A percentile compares a stretch with the other conserved stretches of the same genome.
Evolutionary conservation across 2,797 vertebrate genomes (phyloP).

Genomic region (Toxotes lorentzi): DNA sequence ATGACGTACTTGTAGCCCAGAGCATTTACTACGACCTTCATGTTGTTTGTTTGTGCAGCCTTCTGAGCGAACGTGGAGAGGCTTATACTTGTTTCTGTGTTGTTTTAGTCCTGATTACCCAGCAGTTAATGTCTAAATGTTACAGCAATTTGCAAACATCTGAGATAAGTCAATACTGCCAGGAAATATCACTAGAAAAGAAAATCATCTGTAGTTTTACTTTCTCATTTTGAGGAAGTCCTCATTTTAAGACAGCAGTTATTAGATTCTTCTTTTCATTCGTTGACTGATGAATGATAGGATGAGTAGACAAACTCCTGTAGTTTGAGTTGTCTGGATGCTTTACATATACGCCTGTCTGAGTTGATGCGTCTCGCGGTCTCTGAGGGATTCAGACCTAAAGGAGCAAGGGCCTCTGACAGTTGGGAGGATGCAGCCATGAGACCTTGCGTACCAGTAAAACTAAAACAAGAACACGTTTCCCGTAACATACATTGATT

Average conservation of each 20-base stretch:
- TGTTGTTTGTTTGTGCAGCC: constrained; percentile 70
- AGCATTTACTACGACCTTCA: constrained; percentile 69
- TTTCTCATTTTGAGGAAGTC: constrained; percentile 11
- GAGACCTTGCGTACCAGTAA: constrained; percentile 72
- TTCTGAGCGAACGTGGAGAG: constrained; percentile 55
- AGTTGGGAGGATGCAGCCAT: constrained; percentile 77
- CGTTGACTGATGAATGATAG: background rate
- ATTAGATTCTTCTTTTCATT: constrained; percentile 4
- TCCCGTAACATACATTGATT: constrained; percentile 81
- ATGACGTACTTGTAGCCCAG: constrained; percentile 55
- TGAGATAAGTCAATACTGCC: constrained; percentile 35
- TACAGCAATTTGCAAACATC: constrained; percentile 60
- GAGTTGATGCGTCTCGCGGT: constrained; percentile 34
- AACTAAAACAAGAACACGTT: constrained; percentile 79
- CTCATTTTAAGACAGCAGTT: background rate
- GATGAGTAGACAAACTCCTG: constrained; percentile 16
- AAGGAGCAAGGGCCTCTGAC: constrained; percentile 63
- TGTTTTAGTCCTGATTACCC: constrained; percentile 63
- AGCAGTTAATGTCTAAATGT: constrained; percentile 48
- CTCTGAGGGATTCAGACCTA: constrained; percentile 70
- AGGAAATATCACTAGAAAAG: constrained; percentile 29
- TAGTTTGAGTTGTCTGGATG: constrained; percentile 27
- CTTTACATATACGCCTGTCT: constrained; percentile 37
- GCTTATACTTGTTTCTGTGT: constrained; percentile 55
- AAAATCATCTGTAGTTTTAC: constrained; percentile 11